Conservation (phyloP, 2,888 invertebrate species). For the Chouioia cunea region DNA sequence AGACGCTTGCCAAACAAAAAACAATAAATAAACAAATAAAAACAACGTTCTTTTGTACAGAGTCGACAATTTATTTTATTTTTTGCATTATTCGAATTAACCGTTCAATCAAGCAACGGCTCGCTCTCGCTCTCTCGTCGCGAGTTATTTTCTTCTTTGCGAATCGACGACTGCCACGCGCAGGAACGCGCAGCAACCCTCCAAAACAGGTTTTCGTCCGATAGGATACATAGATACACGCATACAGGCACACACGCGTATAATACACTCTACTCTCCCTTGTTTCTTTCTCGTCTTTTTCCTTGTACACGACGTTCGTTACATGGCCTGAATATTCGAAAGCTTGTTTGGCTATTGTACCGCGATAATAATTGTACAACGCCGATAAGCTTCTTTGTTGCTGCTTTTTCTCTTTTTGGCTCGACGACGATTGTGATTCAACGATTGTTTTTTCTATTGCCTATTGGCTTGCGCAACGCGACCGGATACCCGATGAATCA, state of each 20-base stretch:
- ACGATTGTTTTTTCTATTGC: too few relatives aligned
- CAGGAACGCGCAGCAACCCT: slow-evolving; percentile 17
- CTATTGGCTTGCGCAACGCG: too few relatives aligned
- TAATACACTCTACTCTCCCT: slow-evolving; percentile 6
- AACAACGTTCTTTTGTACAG: too few relatives aligned
- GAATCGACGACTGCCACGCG: slow-evolving; percentile 31
- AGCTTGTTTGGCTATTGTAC: slow-evolving; percentile 6
- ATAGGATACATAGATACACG: neutral
- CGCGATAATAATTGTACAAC: slow-evolving; percentile 19
- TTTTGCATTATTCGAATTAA: slow-evolving; percentile 23
- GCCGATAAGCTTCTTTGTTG: neutral
- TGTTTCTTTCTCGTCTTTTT: slow-evolving; percentile 2
- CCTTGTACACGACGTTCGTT: neutral
- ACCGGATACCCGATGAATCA: too few relatives aligned
- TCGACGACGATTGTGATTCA: too few relatives aligned
- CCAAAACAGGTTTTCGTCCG: slow-evolving; percentile 34
- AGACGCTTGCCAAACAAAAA: too few relatives aligned
- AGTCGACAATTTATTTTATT: neutral
- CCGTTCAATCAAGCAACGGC: slow-evolving; percentile 31
- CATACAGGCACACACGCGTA: neutral
- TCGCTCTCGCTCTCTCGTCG: too few relatives aligned
- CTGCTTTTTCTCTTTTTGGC: neutral
- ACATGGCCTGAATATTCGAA: slow-evolving; percentile 10
- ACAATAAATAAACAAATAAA: too few relatives aligned
- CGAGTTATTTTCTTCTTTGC: slow-evolving; percentile 31